phyloP scores from a whole-genome alignment of 2,888 invertebrate species.

The Lithophane ornitopus region DNA sequence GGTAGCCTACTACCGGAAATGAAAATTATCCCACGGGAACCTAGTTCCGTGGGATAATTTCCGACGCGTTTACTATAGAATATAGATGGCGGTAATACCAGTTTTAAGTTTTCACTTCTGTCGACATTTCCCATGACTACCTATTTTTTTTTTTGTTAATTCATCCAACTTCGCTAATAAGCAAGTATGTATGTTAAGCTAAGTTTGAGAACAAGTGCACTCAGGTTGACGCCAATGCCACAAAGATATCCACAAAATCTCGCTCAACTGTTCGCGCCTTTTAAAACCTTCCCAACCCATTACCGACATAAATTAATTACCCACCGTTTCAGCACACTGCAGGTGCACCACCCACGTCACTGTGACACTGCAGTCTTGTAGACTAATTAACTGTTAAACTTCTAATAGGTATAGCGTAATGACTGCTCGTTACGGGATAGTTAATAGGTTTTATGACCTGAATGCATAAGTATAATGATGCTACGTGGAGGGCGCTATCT shows the following conservation, averaged over 20 bases:
- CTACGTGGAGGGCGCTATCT: neutral
- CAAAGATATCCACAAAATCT: neutral
- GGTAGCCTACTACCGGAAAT: no score
- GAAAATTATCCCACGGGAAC: no score
- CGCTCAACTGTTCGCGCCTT: neutral
- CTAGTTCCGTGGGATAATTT: no score
- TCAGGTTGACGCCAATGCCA: neutral
- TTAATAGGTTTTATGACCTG: slow-evolving; percentile 52
- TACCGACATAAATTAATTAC: slow-evolving; percentile 29
- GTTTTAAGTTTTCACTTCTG: no score
- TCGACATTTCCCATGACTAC: no score
- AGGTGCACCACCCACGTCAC: slow-evolving; percentile 30
- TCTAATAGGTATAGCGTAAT: slow-evolving; percentile 37
- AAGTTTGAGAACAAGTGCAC: neutral
- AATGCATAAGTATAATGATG: slow-evolving; percentile 37
- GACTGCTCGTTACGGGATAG: slow-evolving; percentile 38
- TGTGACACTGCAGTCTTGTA: slow-evolving; percentile 4
- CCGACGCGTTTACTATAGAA: no score
- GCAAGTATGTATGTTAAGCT: neutral
- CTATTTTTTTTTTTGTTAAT: neutral
- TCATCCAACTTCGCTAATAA: neutral
- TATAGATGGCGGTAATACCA: no score
- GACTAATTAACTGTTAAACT: slow-evolving; percentile 49
- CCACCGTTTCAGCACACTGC: slow-evolving; percentile 11
- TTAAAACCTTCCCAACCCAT: neutral